These are phyloP conservation scores for Clarias magur DNA, from an alignment of 2,113 vertebrate species.

Conservation along the genomic window DNA sequence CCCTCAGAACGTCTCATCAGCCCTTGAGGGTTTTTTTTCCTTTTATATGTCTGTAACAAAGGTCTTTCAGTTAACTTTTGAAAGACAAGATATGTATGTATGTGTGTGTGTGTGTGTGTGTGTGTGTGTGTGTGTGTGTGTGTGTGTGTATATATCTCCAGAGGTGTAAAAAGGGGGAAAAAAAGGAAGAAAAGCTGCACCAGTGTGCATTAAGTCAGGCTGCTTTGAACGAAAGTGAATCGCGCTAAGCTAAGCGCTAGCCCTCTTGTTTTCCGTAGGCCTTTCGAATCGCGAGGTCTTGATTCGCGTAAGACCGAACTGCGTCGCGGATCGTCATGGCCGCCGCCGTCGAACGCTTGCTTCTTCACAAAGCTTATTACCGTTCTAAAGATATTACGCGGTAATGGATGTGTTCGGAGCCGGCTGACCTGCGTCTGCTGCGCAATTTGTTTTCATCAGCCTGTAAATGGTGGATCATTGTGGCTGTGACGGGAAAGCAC, in stretches of 20 bases:
- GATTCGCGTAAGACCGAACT: not conserved
- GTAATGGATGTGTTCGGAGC: slow-evolving; percentile 46
- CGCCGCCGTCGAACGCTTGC: not conserved
- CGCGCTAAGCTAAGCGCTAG: not conserved
- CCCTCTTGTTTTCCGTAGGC: not conserved
- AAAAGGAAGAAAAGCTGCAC: not conserved
- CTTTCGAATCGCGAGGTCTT: not conserved
- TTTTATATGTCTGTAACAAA: slow-evolving; percentile 28
- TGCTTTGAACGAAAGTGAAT: not conserved
- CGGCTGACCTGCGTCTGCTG: slow-evolving; percentile 49
- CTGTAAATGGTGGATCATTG: slow-evolving; percentile 54
- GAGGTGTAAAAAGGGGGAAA: not conserved
- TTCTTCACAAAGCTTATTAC: slow-evolving; percentile 43
- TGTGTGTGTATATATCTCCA: not conserved
- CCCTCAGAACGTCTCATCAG: slow-evolving; percentile 23
- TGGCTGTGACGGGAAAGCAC: slow-evolving; percentile 53
- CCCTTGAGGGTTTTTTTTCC: not conserved
- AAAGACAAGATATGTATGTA: slow-evolving; percentile 16
- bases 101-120: too few species aligned
- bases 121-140: too few species aligned
- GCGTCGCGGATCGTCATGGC: slow-evolving; percentile 10
- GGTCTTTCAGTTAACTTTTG: slow-evolving; percentile 26
- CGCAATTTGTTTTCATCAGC: slow-evolving; percentile 60
- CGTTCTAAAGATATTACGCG: slow-evolving; percentile 44
- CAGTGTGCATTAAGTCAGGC: not conserved